A percentile compares a stretch with the other conserved stretches of the same genome.
These are phyloP conservation scores for Monopterus albus DNA, from an alignment of 2,113 vertebrate species.

Conservation along the genomic window DNA sequence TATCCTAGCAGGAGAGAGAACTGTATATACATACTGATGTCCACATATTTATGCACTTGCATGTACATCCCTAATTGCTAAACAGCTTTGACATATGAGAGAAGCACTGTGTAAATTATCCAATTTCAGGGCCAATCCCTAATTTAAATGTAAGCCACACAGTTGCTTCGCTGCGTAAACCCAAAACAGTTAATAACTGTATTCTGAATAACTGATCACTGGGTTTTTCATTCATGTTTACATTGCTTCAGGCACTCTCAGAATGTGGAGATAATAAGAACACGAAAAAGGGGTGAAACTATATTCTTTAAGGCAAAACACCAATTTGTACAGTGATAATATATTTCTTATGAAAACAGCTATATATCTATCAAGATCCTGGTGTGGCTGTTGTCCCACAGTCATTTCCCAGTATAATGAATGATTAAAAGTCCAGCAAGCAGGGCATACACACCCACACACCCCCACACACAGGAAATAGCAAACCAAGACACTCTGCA, in stretches of 20 bases:
- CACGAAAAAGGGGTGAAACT: neutral
- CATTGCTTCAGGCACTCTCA: neutral
- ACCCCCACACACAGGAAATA: constrained; percentile 22
- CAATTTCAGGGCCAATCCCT: constrained; percentile 9
- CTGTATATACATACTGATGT: constrained; percentile 72
- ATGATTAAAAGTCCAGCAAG: constrained; percentile 34
- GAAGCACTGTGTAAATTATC: constrained; percentile 22
- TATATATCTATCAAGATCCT: neutral
- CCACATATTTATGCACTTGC: constrained; percentile 64
- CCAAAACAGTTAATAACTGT: constrained; percentile 14
- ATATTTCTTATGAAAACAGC: too few species aligned
- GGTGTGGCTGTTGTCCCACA: too few species aligned
- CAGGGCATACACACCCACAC: neutral
- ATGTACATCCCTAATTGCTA: constrained; percentile 64
- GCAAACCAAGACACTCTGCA: constrained; percentile 39
- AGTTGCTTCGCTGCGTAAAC: neutral
- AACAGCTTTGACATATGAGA: constrained; percentile 42
- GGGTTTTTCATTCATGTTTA: neutral
- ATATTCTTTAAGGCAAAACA: too few species aligned
- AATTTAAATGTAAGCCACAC: constrained; percentile 4
- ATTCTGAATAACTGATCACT: constrained; percentile 18
- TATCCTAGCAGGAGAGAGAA: constrained; percentile 48
- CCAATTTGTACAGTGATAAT: too few species aligned
- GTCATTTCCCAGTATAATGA: constrained; percentile 34
- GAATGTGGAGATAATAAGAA: neutral